phyloP scores from a whole-genome alignment of 2,113 vertebrate genomes.

The Tragelaphus strepsiceros region DNA sequence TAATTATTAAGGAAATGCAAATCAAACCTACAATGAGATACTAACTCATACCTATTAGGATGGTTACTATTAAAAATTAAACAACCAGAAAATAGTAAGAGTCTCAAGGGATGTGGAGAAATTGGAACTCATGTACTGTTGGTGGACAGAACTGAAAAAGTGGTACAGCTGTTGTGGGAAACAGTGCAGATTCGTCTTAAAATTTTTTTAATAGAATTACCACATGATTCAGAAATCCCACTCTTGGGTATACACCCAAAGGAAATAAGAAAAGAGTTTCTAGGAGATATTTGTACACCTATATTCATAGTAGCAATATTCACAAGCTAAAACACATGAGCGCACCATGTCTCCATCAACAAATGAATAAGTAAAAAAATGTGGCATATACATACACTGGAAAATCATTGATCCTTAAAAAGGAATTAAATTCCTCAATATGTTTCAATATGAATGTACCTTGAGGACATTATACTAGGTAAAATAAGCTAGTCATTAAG shows the following conservation, averaged over 20 bases:
- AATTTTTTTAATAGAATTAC: not conserved
- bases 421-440: not conserved
- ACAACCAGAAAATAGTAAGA: not conserved
- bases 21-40: not conserved
- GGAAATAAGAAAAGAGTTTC: not conserved
- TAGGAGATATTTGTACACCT: not conserved
- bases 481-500: not conserved
- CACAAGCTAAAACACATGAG: not conserved
- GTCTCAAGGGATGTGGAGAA: not conserved
- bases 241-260: not conserved
- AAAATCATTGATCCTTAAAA: not conserved
- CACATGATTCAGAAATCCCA: not conserved
- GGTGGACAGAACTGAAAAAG: not conserved
- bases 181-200: not conserved
- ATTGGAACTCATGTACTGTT: not conserved
- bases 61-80: not conserved
- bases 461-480: not conserved
- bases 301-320: not conserved
- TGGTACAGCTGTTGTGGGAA: not conserved
- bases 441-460: not conserved
- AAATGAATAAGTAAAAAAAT: not conserved
- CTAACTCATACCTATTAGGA: not conserved
- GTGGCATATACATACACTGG: not conserved
- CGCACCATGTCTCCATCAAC: not conserved
- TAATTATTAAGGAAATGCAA: not conserved